Evolutionary conservation across 1,140 invertebrate species (phyloP).

Genomic region (Drosophila fuyamai): DNA sequence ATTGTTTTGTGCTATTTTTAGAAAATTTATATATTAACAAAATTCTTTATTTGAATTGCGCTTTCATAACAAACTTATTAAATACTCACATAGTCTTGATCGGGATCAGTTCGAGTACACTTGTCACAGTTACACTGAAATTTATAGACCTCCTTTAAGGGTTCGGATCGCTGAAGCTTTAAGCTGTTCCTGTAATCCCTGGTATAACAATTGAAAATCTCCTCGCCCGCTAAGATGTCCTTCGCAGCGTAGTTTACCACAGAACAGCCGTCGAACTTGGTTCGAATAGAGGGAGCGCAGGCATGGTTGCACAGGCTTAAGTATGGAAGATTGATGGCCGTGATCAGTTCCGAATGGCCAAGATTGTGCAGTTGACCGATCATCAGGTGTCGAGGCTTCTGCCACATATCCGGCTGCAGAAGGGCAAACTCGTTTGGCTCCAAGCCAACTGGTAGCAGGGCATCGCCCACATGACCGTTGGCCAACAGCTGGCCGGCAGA

Average conservation of each 20-base stretch:
- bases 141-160: slow-evolving; percentile 51
- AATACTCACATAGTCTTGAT: slow-evolving; percentile 66
- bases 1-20: too few relatives aligned
- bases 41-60: too few relatives aligned
- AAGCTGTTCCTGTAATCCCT: slow-evolving; percentile 42
- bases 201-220: slow-evolving; percentile 76
- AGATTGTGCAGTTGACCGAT: slow-evolving; percentile 60
- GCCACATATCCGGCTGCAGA: slow-evolving; percentile 57
- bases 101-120: slow-evolving; percentile 37
- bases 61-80: too few relatives aligned
- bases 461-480: slow-evolving; percentile 64
- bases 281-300: slow-evolving; percentile 52
- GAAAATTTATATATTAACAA: too few relatives aligned
- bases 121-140: slow-evolving; percentile 63
- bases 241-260: slow-evolving; percentile 38
- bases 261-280: slow-evolving; percentile 52
- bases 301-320: slow-evolving; percentile 72
- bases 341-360: slow-evolving; percentile 11
- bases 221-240: slow-evolving; percentile 34
- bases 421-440: slow-evolving; percentile 36
- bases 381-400: slow-evolving; percentile 37
- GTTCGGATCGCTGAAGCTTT: slow-evolving; percentile 12
- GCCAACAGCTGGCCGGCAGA: slow-evolving; percentile 57
- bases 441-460: slow-evolving; percentile 28
- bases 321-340: slow-evolving; percentile 71